Evolutionary conservation across 2,113 vertebrate genomes (phyloP), one percentile per base, ranked within the genome.

Genomic region (Narcine bancroftii): DNA sequence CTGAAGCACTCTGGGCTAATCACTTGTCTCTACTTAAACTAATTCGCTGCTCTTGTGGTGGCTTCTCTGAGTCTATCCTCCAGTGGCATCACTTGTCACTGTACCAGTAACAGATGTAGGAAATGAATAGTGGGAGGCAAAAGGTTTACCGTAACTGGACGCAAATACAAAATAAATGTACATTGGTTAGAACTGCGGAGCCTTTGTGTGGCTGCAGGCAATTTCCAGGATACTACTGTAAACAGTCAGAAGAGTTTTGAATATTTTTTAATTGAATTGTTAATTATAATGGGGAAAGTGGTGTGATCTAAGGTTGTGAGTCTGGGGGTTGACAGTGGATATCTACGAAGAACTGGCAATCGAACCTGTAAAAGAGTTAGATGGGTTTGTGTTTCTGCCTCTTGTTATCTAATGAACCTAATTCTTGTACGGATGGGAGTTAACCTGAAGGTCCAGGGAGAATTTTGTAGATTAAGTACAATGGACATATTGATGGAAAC

Each of bases 1-100:
- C n/a, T 87, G 81, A 60, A 87, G 33, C 81, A 87, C 53, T 87
- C 15, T 39, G 81, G 47, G 81, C 47, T 53, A 81, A 50, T 81
- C 24, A 81, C 45, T 81, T 81, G 77, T 81, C 45, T 81, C 81
- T n/a, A 60, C 53, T 87, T 36, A 63, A 87, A 87, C 33, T 36
- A 60, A 87, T 21, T 60, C 6, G 6, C 17, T 19, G 17, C 33
- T 87, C 17, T 87, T 0, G 17, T 36, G 60, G 33, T 63, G 53
- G 36, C 81, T 60, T 53, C 47, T 15, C 79, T 53, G 26, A 53
- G 10, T 11, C 53, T 36, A 19, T 56, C 53, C n/a, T 60, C 33
- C 53, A 87, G 81, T 60, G 81, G 36, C 33, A 6, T 21, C 53
- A 60, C 56, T 53, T 0, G 15, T 36, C 81, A 60, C 15, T 36